These are phyloP conservation scores for Phthorimaea operculella DNA, from an alignment of 1,140 invertebrate species.

Conservation along the genomic window DNA sequence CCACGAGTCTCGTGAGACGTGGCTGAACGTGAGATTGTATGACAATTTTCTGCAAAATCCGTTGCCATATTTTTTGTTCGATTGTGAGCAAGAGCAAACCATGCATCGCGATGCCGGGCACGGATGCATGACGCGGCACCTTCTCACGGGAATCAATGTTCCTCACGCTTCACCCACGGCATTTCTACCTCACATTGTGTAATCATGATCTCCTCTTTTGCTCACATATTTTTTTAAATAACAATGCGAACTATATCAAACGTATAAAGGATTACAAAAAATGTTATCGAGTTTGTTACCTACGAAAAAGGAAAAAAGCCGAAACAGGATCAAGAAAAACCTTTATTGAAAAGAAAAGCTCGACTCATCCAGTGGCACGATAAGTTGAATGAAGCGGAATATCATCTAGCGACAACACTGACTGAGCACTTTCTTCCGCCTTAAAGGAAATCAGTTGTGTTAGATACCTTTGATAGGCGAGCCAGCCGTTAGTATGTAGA, in stretches of 20 bases:
- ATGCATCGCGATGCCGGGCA: slow-evolving; percentile 26
- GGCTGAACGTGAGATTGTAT: too few relatives aligned
- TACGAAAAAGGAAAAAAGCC: neutral
- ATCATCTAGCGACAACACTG: slow-evolving; percentile 20
- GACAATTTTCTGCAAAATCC: too few relatives aligned
- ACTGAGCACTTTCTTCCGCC: slow-evolving; percentile 30
- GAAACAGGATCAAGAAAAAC: neutral
- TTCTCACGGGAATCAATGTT: slow-evolving; percentile 25
- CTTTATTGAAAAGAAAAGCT: neutral
- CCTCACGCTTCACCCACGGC: slow-evolving; percentile 5
- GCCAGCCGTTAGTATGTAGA: slow-evolving; percentile 50
- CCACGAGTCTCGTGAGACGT: too few relatives aligned
- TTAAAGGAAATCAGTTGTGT: slow-evolving; percentile 42
- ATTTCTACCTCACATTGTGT: too few relatives aligned
- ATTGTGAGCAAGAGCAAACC: neutral
- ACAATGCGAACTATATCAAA: too few relatives aligned
- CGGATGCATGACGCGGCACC: slow-evolving; percentile 27
- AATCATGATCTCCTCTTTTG: too few relatives aligned
- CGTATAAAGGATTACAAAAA: too few relatives aligned
- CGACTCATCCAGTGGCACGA: neutral
- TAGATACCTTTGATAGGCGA: slow-evolving; percentile 52
- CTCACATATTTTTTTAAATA: too few relatives aligned
- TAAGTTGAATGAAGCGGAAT: slow-evolving; percentile 18
- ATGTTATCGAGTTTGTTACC: too few relatives aligned
- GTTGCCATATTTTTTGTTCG: neutral